These are phyloP conservation scores for Pogonognathellus flavescens DNA, from an alignment of 1,140 invertebrate species.

Conservation along the genomic window DNA sequence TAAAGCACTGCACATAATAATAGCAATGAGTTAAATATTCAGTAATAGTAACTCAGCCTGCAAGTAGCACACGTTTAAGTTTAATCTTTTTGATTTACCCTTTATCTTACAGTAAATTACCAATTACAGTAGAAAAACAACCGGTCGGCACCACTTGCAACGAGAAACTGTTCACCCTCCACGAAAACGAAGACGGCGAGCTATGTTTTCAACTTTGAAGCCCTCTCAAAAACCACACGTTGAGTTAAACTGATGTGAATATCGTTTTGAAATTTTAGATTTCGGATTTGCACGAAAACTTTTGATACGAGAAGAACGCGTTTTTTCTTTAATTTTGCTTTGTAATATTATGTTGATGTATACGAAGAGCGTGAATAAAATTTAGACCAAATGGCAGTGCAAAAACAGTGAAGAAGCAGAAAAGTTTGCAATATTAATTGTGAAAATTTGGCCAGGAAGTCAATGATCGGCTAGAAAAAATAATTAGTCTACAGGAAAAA, in stretches of 20 bases:
- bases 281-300: neutral
- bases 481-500: conserved; percentile 57
- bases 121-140: conserved; percentile 2
- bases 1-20: conserved; percentile 3
- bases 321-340: neutral
- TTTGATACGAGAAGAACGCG: neutral
- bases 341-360: neutral
- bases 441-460: conserved; percentile 20
- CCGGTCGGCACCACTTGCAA: conserved; percentile 11
- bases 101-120: conserved; percentile 2
- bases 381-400: neutral
- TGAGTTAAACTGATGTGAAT: neutral
- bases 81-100: neutral
- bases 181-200: neutral
- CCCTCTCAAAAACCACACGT: neutral
- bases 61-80: neutral
- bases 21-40: neutral
- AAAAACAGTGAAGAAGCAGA: conserved; percentile 31
- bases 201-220: neutral
- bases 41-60: neutral
- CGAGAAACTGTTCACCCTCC: neutral
- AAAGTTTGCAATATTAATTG: neutral
- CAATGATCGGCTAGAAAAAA: conserved; percentile 53
- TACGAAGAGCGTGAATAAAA: neutral
- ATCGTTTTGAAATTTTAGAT: neutral